These are phyloP conservation scores for Cyclina sinensis DNA, from an alignment of 1,140 invertebrate genomes.

Conservation along the genomic window DNA sequence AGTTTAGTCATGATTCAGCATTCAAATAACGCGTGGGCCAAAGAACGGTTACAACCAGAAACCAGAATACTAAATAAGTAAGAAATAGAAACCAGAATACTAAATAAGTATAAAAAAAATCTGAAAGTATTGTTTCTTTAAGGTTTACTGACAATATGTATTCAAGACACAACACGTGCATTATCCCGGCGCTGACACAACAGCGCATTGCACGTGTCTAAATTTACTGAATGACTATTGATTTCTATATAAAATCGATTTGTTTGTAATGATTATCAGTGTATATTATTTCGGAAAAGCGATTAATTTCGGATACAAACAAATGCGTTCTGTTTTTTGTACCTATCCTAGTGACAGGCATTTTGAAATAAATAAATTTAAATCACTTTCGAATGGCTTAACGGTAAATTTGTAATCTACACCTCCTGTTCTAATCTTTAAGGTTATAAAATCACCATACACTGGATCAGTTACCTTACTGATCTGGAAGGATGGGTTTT, in stretches of 20 bases:
- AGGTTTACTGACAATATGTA: no score
- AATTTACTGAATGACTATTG: constrained; percentile 14
- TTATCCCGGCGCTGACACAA: background rate
- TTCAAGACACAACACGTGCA: no score
- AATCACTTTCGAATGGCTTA: constrained; percentile 16
- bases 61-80: no score
- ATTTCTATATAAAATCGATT: background rate
- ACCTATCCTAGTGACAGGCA: background rate
- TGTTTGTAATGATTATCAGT: constrained; percentile 7
- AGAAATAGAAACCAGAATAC: no score
- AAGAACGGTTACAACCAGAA: no score
- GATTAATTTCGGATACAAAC: constrained; percentile 11
- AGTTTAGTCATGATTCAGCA: no score
- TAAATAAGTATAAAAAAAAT: no score
- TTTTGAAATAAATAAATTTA: constrained; percentile 49
- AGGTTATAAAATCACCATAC: background rate
- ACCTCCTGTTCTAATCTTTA: background rate
- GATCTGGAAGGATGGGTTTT: background rate
- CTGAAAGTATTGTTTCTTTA: no score
- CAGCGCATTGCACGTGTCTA: background rate
- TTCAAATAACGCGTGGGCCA: no score
- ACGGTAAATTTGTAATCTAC: constrained; percentile 8
- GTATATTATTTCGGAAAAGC: constrained; percentile 9
- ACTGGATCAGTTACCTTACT: constrained; percentile 6
- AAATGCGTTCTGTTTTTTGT: background rate